These are phyloP conservation scores for Halictus ligatus DNA, from an alignment of 2,888 invertebrate species.

Conservation along the genomic window DNA sequence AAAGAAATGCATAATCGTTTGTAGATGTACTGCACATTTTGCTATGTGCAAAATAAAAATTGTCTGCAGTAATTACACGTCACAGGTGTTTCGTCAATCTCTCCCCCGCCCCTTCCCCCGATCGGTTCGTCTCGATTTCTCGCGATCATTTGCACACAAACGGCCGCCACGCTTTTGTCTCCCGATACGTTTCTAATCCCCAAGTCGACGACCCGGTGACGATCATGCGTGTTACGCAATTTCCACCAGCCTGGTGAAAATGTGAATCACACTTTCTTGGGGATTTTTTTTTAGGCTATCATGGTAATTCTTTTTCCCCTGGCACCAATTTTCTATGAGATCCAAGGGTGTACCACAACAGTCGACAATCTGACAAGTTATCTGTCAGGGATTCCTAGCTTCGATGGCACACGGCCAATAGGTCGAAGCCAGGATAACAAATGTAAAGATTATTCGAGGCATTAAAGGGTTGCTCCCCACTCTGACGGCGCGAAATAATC, in stretches of 20 bases:
- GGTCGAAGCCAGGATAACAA: conserved; percentile 28
- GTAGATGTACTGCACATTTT: no score
- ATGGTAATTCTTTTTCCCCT: no score
- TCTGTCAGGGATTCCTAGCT: conserved; percentile 9
- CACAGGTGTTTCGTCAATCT: conserved; percentile 17
- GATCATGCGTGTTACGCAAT: not conserved
- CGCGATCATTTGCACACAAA: conserved; percentile 60
- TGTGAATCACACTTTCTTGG: no score
- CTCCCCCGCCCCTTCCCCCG: not conserved
- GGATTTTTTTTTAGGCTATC: no score
- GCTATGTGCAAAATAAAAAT: not conserved
- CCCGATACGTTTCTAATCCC: conserved; percentile 48
- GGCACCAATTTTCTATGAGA: no score
- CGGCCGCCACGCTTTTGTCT: conserved; percentile 37
- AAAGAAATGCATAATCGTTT: not conserved
- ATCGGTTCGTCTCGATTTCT: conserved; percentile 40
- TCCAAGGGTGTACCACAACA: not conserved
- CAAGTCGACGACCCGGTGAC: not conserved
- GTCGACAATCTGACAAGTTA: not conserved
- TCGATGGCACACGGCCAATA: conserved; percentile 31
- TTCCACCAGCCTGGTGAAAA: not conserved
- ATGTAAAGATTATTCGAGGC: conserved; percentile 47
- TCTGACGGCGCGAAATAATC: not conserved
- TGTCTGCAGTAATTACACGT: not conserved
- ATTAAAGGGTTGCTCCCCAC: conserved; percentile 17